Base-by-base conservation (phyloP, 2,113 vertebrate genomes). In the Megaceryle maxima region DNA sequence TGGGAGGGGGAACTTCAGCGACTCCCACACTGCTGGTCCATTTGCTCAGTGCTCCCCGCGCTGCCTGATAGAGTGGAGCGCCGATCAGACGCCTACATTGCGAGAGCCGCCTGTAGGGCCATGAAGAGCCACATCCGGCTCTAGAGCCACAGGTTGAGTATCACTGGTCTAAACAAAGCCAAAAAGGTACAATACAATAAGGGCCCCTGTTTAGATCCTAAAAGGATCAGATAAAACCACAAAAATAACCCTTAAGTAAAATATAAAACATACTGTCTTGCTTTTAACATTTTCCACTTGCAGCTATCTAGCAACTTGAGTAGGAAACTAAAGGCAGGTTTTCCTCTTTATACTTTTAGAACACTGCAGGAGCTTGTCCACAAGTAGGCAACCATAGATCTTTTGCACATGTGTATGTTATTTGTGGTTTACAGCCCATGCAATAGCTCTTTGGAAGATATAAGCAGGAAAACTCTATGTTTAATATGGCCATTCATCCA, bases 151-250 rank as follows among this genome's bases (percentile, higher is more conserved):
- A 97, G 97, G 97, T 97, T 97, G 97, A 97, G 97, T 97, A 97
- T 97, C 97, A 97, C 97, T 97, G 97, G 97, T 97, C 97, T 97
- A 97, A 97, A 97, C 97, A 97, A 97, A 97, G 97, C 97, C 97
- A 97, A 97, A 97, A 97, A 97, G 97, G 97, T 97, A 97, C 97
- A 97, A 97, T 97, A 97, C 96, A 96, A 97, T 97, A 97, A 97
- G 97, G 97, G 97, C 96, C 96, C 97, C 96, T 96, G 97, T 97
- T 97, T 97, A 73, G 97, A 97, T 97, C 97, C 97, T 97, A 63
- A 95, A 92, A 97, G 97, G 97, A 97, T 97, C 97, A 97, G 97
- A 97, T 97, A 97, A 97, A 97, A 97, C 97, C 95, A 97, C 94
- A 97, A 94, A 97, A 96, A 97, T 93, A 96, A 97, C 96, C 97